These are phyloP conservation scores for Idris sp. DNA, from an alignment of 1,140 invertebrate genomes.

Conservation along the genomic window DNA sequence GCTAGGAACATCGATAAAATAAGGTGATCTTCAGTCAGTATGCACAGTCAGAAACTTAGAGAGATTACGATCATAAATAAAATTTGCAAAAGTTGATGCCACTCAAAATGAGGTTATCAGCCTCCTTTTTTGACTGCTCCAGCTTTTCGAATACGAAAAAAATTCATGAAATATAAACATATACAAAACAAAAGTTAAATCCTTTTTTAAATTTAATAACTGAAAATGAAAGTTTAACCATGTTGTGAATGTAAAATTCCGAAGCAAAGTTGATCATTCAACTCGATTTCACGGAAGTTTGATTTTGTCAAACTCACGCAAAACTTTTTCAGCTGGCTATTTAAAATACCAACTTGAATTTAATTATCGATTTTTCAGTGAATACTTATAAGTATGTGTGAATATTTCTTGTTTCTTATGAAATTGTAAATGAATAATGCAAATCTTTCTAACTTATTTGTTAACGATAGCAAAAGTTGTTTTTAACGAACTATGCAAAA, in stretches of 20 bases:
- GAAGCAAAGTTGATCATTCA: slow-evolving; percentile 40
- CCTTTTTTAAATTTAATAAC: slow-evolving; percentile 33
- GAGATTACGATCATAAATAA: slow-evolving; percentile 33
- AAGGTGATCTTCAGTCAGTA: slow-evolving; percentile 21
- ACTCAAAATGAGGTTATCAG: slow-evolving; percentile 15
- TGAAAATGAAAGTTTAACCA: slow-evolving; percentile 48
- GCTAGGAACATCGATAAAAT: slow-evolving; percentile 26
- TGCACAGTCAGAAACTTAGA: slow-evolving; percentile 19
- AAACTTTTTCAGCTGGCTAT: slow-evolving; percentile 25
- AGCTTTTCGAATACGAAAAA: not conserved
- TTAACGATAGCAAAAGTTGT: slow-evolving; percentile 1
- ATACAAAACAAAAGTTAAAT: slow-evolving; percentile 8
- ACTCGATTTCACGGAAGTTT: slow-evolving; percentile 55
- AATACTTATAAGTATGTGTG: too few species aligned
- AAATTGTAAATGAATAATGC: slow-evolving; percentile 16
- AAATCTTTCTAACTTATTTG: slow-evolving; percentile 10
- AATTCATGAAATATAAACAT: not conserved
- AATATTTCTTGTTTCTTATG: too few species aligned
- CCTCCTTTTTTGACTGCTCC: not conserved
- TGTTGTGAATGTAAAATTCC: slow-evolving; percentile 35
- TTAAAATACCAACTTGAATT: slow-evolving; percentile 52
- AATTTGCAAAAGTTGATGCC: slow-evolving; percentile 26
- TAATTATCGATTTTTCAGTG: too few species aligned
- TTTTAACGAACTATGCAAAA: slow-evolving; percentile 13
- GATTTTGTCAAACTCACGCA: slow-evolving; percentile 24